Evolutionary conservation across 2,797 vertebrate species (phyloP), one percentile per base, ranked within the genome.

Genomic region (Hyperoplus immaculatus): DNA sequence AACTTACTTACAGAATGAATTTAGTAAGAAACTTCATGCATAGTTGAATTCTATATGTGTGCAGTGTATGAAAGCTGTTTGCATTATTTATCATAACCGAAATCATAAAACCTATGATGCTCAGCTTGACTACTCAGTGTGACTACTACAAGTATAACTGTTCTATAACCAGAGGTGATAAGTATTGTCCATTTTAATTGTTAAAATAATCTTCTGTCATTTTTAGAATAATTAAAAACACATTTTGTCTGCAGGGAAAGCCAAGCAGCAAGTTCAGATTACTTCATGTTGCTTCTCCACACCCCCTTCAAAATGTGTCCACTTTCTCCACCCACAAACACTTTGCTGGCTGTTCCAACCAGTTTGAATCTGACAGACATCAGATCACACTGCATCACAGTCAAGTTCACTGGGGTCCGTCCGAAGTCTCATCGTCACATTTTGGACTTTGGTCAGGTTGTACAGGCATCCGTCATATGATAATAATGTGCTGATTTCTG

Each of bases 301-400:
- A 68, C 81, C 84, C 29, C 85, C 80, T 69, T 72, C 21, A 59
- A 54, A 46, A 45, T 10, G 59, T 41, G 3, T 47, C 69, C 38
- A 53, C 38, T 80, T 68, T 89, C 93, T 89, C 93, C 93, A 83
- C 94, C 94, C 93, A 90, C 91, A 77, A 68, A 82, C 50, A 67
- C 59, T 70, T 80, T 3, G 68, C 68, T 78, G 82, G 80, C 45
- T 72, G 50, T 73, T 69, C 75, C 71, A 14, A 80, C 50, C 65
- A 81, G 68, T 79, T 75, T 79, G 65, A 86, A 78, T 81, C 18
- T 82, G 69, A 73, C 72, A 76, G 75, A 69, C 77, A 14, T 85
- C 62, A 66, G 67, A 76, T 74, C 69, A n/a, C 67, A 0, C 62
- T 78, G 60, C 50, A 74, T 74, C 68, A 59, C 71, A 73, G 55